Evolutionary conservation across 2,888 invertebrate genomes (phyloP).

Genomic region (Drosophila pseudotalamancana): DNA sequence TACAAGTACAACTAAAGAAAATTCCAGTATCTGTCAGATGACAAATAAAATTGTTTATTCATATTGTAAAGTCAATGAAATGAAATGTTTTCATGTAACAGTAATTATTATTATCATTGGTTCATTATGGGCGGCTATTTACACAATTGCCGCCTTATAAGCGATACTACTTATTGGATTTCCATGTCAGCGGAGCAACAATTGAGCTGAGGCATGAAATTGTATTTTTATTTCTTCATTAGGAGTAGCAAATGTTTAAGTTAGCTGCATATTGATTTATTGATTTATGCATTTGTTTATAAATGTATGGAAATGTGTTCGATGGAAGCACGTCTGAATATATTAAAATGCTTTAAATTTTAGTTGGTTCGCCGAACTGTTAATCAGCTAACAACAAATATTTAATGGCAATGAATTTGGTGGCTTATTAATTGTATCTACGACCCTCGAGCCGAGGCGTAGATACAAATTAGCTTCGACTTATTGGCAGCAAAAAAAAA

Average conservation of each 20-base stretch:
- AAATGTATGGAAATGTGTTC: constrained; percentile 49
- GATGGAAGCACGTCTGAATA: constrained; percentile 24
- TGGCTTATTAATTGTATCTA: constrained; percentile 42
- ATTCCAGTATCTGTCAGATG: not conserved
- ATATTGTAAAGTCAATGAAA: constrained; percentile 56
- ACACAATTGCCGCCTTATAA: constrained; percentile 56
- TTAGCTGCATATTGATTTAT: constrained; percentile 40
- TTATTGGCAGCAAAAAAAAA: constrained; percentile 26
- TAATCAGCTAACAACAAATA: constrained; percentile 53
- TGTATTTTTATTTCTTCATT: constrained; percentile 42
- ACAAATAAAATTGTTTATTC: constrained; percentile 40
- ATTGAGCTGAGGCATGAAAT: constrained; percentile 65
- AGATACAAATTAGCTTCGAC: constrained; percentile 48
- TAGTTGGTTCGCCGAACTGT: constrained; percentile 31
- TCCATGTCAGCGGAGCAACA: constrained; percentile 7
- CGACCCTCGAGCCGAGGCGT: constrained; percentile 40
- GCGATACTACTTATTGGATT: not conserved
- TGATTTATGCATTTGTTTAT: constrained; percentile 50
- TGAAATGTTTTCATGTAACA: constrained; percentile 56
- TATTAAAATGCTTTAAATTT: constrained; percentile 4
- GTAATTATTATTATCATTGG: constrained; percentile 58
- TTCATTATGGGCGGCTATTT: constrained; percentile 47
- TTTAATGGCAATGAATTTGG: constrained; percentile 35
- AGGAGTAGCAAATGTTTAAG: constrained; percentile 12
- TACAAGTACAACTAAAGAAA: not conserved